phyloP scores from a whole-genome alignment of 2,888 invertebrate genomes.

The Branchellion lobata region DNA sequence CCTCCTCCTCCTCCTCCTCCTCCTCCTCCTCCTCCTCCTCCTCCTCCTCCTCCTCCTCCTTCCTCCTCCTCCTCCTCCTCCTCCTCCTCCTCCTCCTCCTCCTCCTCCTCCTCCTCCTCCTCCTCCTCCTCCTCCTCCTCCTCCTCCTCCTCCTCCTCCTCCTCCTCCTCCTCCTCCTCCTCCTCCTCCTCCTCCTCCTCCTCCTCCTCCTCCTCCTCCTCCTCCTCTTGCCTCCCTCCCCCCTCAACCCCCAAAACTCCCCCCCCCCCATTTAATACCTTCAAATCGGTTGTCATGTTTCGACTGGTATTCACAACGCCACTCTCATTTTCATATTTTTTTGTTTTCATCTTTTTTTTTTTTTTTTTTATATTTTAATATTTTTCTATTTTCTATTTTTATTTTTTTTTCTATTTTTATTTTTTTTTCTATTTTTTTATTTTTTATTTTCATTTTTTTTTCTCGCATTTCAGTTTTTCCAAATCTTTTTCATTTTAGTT shows the following conservation, averaged over 20 bases:
- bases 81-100: slow-evolving; percentile 6
- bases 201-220: slow-evolving; percentile 12
- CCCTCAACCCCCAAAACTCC: not conserved
- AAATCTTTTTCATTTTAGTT: no score
- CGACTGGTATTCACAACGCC: not conserved
- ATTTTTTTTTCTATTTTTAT: no score
- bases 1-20: slow-evolving; percentile 14
- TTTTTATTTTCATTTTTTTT: no score
- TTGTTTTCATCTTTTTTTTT: no score
- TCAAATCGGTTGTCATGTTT: not conserved
- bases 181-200: not conserved
- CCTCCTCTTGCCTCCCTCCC: not conserved
- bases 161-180: not conserved
- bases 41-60: no score
- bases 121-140: not conserved
- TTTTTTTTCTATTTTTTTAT: no score
- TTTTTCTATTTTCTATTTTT: no score
- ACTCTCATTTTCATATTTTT: not conserved
- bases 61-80: no score
- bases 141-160: not conserved
- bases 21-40: no score
- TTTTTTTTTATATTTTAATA: no score
- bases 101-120: slow-evolving; percentile 6
- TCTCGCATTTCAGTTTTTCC: no score
- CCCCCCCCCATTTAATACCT: not conserved